phyloP scores from a whole-genome alignment of 2,888 invertebrate genomes.

The Xanthia icteritia region DNA sequence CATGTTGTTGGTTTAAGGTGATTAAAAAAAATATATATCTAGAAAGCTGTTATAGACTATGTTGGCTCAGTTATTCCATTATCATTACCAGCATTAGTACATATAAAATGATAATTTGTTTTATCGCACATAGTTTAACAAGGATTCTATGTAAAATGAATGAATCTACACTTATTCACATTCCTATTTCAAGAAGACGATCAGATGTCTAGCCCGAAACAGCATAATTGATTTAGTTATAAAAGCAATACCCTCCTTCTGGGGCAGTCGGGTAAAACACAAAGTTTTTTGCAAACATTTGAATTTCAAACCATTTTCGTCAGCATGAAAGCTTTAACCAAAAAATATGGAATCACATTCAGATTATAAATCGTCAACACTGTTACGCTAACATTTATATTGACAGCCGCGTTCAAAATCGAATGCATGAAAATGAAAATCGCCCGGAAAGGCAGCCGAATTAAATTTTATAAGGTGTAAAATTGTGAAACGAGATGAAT shows the following conservation, averaged over 20 bases:
- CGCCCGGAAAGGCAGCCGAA: conserved; percentile 4
- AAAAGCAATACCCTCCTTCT: background rate
- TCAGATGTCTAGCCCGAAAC: background rate
- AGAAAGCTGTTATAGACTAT: background rate
- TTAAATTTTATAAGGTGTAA: conserved; percentile 57
- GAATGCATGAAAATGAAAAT: conserved; percentile 42
- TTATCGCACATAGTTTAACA: background rate
- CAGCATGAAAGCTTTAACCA: conserved; percentile 15
- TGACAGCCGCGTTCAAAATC: conserved; percentile 24
- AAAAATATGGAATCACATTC: conserved; percentile 45
- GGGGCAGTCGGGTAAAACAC: background rate
- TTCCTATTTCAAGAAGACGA: background rate
- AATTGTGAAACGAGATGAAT: conserved; percentile 62
- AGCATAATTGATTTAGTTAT: background rate
- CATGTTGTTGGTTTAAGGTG: background rate
- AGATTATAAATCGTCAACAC: conserved; percentile 41
- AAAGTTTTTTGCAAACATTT: conserved; percentile 20
- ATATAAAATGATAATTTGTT: background rate
- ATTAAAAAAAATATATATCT: no score
- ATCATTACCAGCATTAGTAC: no score
- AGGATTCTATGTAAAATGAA: background rate
- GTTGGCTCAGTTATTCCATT: background rate
- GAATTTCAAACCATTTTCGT: conserved; percentile 7
- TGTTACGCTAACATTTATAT: conserved; percentile 46
- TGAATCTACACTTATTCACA: background rate